Base-by-base conservation (phyloP, 2,888 invertebrate genomes). In the Diadegma fenestrale region DNA sequence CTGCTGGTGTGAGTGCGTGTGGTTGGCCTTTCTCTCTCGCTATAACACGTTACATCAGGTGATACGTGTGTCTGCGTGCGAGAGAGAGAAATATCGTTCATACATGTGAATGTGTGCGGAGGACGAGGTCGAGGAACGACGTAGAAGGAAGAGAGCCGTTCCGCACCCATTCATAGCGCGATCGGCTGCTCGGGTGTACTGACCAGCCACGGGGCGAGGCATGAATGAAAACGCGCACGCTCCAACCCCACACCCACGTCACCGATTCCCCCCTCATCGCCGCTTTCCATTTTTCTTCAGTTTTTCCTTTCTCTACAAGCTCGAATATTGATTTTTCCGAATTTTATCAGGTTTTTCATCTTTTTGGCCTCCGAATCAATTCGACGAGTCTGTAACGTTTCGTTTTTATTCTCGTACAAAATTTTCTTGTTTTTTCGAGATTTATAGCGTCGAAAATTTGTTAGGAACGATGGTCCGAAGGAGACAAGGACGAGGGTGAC, bases 141-240 rank as follows among this genome's bases (percentile, higher is more conserved):
- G 51, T 61, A 71, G 72, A 63, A 77, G 76, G 73, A 81, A 81
- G 72, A 68, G 80, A 84, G 72, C 48, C 48, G 72, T 81, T 80
- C 68, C 77, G 80, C 76, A 76, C 66, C 77, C 84, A 84, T 84
- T 84, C 84, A 84, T 84, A 81, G 80, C 48, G 43, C 48, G 71
- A 71, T 61, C 33, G 61, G 33, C 33, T 30, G 79, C 48, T 69
- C 30, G 66, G 77, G 71, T 37, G 51, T 64, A 75, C 66, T 81
- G 80, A 78, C 80, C 72, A 77, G 80, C 77, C 58, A 68, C 22
- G 80, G 76, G 80, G 80, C 72, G 80, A 78, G 80, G 84, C 84
- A 81, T 84, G 84, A 84, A 84, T 84, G 80, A 66, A 73, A 81
- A 77, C 77, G 84, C 84, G 84, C 84, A 84, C 84, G 77, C 84